Conservation (phyloP, 2,113 vertebrate genomes). For the Orycteropus afer region DNA sequence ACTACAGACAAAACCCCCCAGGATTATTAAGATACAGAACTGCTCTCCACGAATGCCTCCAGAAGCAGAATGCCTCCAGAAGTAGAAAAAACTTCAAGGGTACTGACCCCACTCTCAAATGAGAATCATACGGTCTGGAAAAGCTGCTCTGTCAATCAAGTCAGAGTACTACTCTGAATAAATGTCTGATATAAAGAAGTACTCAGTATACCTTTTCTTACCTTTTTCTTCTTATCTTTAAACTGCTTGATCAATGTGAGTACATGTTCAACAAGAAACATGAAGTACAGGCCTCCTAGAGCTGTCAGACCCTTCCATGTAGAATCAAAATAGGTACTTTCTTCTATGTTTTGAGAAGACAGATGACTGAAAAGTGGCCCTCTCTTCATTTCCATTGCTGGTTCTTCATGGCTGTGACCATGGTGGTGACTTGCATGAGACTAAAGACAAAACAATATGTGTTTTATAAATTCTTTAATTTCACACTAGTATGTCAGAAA, state of each 20-base stretch:
- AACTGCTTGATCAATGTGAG: slow-evolving; percentile 98
- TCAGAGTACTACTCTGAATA: background rate
- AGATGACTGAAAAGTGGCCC: slow-evolving; percentile 83
- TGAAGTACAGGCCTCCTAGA: slow-evolving; percentile 95
- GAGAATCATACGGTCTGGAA: background rate
- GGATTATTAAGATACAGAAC: background rate
- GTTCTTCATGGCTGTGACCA: slow-evolving; percentile 86
- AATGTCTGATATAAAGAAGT: background rate
- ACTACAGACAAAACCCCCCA: background rate
- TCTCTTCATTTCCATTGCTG: slow-evolving; percentile 82
- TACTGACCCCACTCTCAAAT: background rate
- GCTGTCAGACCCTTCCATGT: slow-evolving; percentile 97
- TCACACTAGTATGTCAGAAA: background rate
- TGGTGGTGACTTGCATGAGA: slow-evolving; percentile 90
- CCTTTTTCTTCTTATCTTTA: slow-evolving; percentile 99
- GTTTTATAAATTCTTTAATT: slow-evolving; percentile 52
- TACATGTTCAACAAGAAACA: slow-evolving; percentile 98
- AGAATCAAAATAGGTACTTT: slow-evolving; percentile 89
- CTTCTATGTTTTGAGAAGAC: slow-evolving; percentile 84
- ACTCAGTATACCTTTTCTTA: slow-evolving; percentile 74
- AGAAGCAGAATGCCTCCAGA: background rate
- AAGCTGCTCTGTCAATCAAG: background rate
- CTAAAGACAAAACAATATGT: slow-evolving; percentile 72
- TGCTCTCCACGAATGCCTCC: background rate
- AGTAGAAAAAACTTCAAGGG: background rate